Base-by-base conservation (phyloP, 2,888 invertebrate genomes). In the Capitulum mitella region DNA sequence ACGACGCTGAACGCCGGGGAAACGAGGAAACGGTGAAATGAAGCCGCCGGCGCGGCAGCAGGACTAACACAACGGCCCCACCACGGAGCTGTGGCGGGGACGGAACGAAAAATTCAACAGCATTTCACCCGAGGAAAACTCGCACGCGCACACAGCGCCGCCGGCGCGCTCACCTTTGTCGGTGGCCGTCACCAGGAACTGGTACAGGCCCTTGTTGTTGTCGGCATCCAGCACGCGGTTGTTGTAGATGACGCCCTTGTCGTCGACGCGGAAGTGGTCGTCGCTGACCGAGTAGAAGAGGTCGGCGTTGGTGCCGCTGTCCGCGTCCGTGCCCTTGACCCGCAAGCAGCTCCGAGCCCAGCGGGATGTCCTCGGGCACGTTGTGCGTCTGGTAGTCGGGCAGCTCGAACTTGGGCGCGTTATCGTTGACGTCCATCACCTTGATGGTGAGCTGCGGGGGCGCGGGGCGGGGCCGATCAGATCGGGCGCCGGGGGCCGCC, bases 311-410 rank as follows among this genome's bases (percentile, higher is more conserved):
- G 92, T 91, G 16, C 97, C 97, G 2, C 96, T 95, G 86, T 98
- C 98, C 0, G 94, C 91, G 84, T 98, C 98, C 8, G 75, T 75
- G 46, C 29, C 75, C 2, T 29, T 37, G 77, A 81, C 97, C 87
- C 94, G 94, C 78, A 98, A n/a, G 88, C 82, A 98, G 97, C 82
- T 93, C 94, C 48, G 95, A 94, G 80, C 97, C 97, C 58, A 95
- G 88, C 0, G 94, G 92, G 82, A 96, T 93, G 85, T 98, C 97
- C 87, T 98, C 97, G 84, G 96, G 95, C 1, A 97, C 93, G 85
- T 97, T 97, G 86, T 96, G 95, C 0, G 96, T 95, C 86, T 97
- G 97, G 86, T 98, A 98, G 86, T 98, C 95, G 0, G 97, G 97
- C 82, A 98, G 87, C 87, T 97, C 97, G 84, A 95, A 97, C 86